phyloP scores from a whole-genome alignment of 1,140 invertebrate genomes.

The Brachionus koreanus region DNA sequence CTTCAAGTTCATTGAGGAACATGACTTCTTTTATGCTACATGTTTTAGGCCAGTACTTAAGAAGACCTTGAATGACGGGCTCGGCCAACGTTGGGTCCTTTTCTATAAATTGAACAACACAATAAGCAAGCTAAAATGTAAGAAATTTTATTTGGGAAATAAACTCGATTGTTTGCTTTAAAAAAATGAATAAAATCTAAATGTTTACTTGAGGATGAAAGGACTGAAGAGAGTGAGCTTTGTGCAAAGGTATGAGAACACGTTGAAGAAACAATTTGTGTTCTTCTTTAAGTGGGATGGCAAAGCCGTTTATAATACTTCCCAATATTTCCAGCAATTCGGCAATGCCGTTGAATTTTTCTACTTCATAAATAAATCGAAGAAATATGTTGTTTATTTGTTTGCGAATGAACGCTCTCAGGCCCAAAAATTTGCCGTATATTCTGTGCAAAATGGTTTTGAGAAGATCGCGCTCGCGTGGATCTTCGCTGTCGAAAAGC shows the following conservation, averaged over 20 bases:
- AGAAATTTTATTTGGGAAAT: too few species aligned
- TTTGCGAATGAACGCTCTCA: constrained; percentile 59
- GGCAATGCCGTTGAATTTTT: constrained; percentile 96
- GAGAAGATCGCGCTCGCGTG: constrained; percentile 58
- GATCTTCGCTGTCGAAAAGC: constrained; percentile 60
- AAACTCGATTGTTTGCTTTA: too few species aligned
- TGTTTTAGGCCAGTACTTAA: constrained; percentile 63
- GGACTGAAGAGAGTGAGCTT: constrained; percentile 87
- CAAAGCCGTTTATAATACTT: constrained; percentile 95
- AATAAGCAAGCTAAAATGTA: constrained; percentile 75
- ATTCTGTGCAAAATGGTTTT: constrained; percentile 60
- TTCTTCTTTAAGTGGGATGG: constrained; percentile 67
- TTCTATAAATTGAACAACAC: constrained; percentile 93
- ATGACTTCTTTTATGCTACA: constrained; percentile 63
- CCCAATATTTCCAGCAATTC: constrained; percentile 96
- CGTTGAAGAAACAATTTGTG: constrained; percentile 68
- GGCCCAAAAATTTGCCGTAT: constrained; percentile 60
- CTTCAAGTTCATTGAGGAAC: constrained; percentile 63
- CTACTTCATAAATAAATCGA: constrained; percentile 95
- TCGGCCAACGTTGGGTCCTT: constrained; percentile 82
- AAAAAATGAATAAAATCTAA: too few species aligned
- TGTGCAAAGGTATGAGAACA: constrained; percentile 84
- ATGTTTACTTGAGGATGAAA: constrained; percentile 73
- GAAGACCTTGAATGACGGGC: constrained; percentile 58
- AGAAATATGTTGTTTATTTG: constrained; percentile 62